Conservation (phyloP, 2,113 vertebrate species). For the Burhinus oedicnemus region DNA sequence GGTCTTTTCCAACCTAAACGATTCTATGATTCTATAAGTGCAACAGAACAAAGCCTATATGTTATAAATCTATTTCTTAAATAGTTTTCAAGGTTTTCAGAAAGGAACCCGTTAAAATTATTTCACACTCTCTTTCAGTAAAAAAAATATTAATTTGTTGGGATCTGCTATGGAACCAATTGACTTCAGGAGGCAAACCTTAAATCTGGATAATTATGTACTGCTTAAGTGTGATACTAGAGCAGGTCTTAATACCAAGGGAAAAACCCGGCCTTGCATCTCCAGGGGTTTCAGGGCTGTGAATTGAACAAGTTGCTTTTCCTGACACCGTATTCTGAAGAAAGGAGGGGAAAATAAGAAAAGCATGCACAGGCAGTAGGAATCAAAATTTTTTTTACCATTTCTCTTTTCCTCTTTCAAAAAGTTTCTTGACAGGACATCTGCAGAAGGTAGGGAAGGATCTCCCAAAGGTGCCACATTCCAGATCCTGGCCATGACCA, state of each 20-base stretch:
- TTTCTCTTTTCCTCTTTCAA: background rate
- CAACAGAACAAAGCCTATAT: background rate
- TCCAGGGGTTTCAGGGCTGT: background rate
- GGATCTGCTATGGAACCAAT: background rate
- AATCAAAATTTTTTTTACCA: background rate
- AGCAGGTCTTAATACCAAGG: background rate
- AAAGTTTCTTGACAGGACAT: background rate
- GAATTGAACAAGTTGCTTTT: background rate
- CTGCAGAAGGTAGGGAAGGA: background rate
- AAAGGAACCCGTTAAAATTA: background rate
- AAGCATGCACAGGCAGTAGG: background rate
- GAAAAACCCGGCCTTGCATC: background rate
- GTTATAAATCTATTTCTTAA: background rate
- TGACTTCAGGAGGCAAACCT: background rate
- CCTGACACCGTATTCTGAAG: background rate
- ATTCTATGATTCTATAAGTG: too few relatives aligned
- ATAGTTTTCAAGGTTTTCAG: background rate
- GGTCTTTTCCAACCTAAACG: too few relatives aligned
- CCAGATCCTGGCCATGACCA: background rate
- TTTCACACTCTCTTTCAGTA: background rate
- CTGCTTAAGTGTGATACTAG: background rate
- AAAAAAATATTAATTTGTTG: background rate
- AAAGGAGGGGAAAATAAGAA: background rate
- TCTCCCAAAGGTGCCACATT: background rate
- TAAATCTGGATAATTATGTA: background rate